These are phyloP conservation scores for Ispidina picta DNA, from an alignment of 2,797 vertebrate species.

Conservation along the genomic window DNA sequence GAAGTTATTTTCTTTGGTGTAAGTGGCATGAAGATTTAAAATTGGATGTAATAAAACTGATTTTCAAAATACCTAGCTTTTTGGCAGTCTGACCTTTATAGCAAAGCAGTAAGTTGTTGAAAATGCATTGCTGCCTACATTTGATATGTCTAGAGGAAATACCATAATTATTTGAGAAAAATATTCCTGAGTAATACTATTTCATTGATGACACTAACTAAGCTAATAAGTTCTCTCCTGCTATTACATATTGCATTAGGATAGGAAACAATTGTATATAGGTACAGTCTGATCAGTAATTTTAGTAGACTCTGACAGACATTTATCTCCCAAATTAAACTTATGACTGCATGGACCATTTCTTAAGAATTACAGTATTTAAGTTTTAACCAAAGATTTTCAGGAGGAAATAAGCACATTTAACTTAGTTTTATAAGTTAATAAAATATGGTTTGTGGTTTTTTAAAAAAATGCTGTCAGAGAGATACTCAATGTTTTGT, in stretches of 20 bases:
- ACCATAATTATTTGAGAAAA: background rate
- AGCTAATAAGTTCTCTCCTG: background rate
- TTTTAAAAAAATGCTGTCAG: background rate
- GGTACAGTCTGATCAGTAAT: background rate
- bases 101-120: background rate
- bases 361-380: constrained; percentile 3
- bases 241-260: background rate
- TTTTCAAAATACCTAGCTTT: background rate
- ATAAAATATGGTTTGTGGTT: background rate
- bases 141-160: background rate
- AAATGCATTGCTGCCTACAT: background rate
- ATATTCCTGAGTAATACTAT: background rate
- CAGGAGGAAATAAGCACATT: background rate
- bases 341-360: background rate
- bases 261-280: background rate
- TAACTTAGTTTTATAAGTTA: background rate
- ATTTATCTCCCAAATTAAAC: background rate
- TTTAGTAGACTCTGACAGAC: background rate
- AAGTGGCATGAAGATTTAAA: background rate
- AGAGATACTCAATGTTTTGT: background rate
- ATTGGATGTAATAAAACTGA: background rate
- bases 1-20: background rate
- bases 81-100: background rate
- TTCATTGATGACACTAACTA: background rate
- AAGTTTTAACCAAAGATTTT: background rate